Evolutionary conservation across 2,797 vertebrate genomes (phyloP).

Genomic region (Manis crassicaudata): DNA sequence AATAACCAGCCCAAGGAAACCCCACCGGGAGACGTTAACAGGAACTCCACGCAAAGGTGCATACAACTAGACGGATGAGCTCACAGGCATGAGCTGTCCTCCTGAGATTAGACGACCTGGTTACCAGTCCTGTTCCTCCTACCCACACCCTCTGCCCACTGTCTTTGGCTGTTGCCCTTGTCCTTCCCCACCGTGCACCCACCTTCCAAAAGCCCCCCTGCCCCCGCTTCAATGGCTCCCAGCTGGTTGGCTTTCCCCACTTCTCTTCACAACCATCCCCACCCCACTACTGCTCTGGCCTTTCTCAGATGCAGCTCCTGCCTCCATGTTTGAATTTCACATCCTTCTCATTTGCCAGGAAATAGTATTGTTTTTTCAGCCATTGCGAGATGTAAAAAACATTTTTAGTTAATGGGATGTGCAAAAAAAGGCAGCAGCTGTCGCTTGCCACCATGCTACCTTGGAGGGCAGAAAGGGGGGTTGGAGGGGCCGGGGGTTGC

Average conservation of each 20-base stretch:
- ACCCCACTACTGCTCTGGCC: fast-evolving
- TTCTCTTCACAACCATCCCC: not conserved
- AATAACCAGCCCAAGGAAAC: not conserved
- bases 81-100: not conserved
- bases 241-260: not conserved
- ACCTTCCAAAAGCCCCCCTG: not conserved
- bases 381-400: not conserved
- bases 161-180: not conserved
- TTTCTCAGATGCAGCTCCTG: not conserved
- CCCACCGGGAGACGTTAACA: not conserved
- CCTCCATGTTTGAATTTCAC: not conserved
- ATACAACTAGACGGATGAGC: not conserved
- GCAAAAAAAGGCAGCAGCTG: not conserved
- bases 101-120: not conserved
- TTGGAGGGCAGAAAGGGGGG: not conserved
- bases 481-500: not conserved
- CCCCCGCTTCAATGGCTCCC: not conserved
- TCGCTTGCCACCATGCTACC: not conserved
- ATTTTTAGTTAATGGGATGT: not conserved
- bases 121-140: not conserved
- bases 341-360: not conserved
- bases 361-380: not conserved
- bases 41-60: not conserved
- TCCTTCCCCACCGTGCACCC: not conserved
- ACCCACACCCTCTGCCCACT: no score